These are phyloP conservation scores for Laticauda laticaudata DNA, from an alignment of 2,113 vertebrate species.

Conservation along the genomic window DNA sequence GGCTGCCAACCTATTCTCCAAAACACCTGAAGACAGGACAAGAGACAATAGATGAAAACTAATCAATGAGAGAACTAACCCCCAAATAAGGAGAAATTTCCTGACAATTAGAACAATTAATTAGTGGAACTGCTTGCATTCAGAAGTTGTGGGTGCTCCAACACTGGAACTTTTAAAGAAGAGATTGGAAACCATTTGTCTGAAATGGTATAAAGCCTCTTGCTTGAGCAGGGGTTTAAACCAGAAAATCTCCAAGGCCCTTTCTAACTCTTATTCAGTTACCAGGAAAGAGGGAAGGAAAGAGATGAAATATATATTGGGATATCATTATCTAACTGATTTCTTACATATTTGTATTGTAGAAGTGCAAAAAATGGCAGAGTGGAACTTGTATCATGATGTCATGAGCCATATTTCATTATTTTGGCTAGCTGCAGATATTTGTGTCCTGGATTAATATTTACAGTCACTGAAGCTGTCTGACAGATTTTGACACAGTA, in stretches of 20 bases:
- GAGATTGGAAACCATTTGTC: background rate
- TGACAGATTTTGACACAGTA: background rate
- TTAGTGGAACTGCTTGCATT: background rate
- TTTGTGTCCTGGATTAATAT: background rate
- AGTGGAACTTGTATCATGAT: background rate
- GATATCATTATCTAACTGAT: background rate
- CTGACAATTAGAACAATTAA: background rate
- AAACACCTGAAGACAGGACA: background rate
- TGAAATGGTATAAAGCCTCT: background rate
- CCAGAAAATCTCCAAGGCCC: background rate
- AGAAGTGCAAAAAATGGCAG: background rate
- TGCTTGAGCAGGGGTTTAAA: background rate
- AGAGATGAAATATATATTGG: background rate
- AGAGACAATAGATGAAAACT: background rate
- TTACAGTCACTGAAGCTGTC: background rate
- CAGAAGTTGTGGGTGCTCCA: background rate
- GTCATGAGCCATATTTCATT: background rate
- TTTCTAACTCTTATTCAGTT: background rate
- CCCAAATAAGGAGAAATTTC: background rate
- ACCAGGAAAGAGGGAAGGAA: background rate
- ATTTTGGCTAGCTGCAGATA: background rate
- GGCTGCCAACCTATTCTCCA: background rate
- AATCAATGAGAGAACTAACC: background rate
- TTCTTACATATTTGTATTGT: background rate
- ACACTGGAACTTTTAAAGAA: background rate